Base-by-base conservation (phyloP, 2,888 invertebrate species). In the Resseliella maxima region DNA sequence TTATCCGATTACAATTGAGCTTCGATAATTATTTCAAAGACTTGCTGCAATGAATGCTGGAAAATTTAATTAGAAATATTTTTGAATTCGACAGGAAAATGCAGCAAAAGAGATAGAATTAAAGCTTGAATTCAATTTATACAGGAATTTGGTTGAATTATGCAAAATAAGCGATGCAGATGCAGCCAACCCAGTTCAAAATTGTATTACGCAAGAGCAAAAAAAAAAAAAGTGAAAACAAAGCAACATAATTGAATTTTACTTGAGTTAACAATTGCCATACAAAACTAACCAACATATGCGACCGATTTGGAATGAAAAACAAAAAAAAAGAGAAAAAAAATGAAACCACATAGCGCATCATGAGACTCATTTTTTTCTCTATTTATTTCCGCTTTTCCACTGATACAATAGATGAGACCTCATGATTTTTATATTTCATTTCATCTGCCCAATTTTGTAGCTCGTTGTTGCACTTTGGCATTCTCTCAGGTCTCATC, bases 61-160 rank as follows among this genome's bases (percentile, higher is more conserved):
- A 59, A 59, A 59, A 59, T 59, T 59, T 24, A 59, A 59, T 59
- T 59, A 59, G 24, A 59, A 59, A n/a, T 59, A 59, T 59, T 59
- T 59, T 27, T 59, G 24, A 59, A 59, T n/a, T 59, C 59, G 59
- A 24, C 27, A 24, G n/a, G n/a, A n/a, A n/a, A n/a, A n/a, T 59
- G 59, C 59, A 27, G 27, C 59, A 18, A 50, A 8, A 21, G 12
- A 6, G 50, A 50, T 3, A 18, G 15, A 18, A 5, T 50, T 50
- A 50, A 50, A 21, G 50, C 15, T 21, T 59, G 12, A 59, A 59
- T 59, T 2, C 27, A 59, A 24, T 27, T 5, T 59, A 8, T 24
- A 12, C 27, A 24, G 27, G 59, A n/a, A 59, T 59, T 59, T 24
- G 27, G 10, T 59, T 59, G 27, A 59, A 59, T 59, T 59, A 59